Percentiles rank a stretch among this genome's conserved stretches.
These are phyloP conservation scores for Argyrosomus regius DNA, from an alignment of 2,797 vertebrate species.

Conservation along the genomic window DNA sequence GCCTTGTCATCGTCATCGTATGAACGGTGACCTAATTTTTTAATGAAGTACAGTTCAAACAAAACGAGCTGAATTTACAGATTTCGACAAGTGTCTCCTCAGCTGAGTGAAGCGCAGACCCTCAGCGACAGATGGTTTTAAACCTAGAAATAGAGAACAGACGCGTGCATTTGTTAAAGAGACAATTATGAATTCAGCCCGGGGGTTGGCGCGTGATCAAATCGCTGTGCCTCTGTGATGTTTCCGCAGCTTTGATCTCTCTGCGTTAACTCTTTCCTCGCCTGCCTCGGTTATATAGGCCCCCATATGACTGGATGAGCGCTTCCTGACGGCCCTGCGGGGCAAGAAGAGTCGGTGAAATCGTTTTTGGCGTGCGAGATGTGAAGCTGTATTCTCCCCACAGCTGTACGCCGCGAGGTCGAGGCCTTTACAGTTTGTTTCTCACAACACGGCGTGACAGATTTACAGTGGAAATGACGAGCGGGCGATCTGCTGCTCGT, in stretches of 20 bases:
- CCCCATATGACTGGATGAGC: constrained; percentile 42
- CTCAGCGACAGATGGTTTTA: constrained; percentile 51
- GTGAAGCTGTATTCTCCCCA: constrained; percentile 43
- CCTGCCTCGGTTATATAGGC: constrained; percentile 42
- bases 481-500: not conserved
- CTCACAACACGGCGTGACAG: constrained; percentile 10
- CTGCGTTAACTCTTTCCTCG: constrained; percentile 66
- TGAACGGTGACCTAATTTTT: not conserved
- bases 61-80: constrained; percentile 2
- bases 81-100: constrained; percentile 13
- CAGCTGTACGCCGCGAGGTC: constrained; percentile 26
- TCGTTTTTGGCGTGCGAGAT: constrained; percentile 68
- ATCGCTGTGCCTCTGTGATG: constrained; percentile 69
- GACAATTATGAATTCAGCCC: constrained; percentile 72
- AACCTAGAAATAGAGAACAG: constrained; percentile 65
- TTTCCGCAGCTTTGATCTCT: constrained; percentile 78
- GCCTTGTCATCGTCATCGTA: no score
- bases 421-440: constrained; percentile 21
- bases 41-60: not conserved
- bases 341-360: constrained; percentile 53
- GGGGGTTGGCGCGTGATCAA: constrained; percentile 67
- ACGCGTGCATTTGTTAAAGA: constrained; percentile 66
- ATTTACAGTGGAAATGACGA: constrained; percentile 10
- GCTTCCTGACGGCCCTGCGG: constrained; percentile 59
- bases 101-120: constrained; percentile 26